Base-by-base conservation (phyloP, 1,140 invertebrate genomes). In the Phortica variegata region DNA sequence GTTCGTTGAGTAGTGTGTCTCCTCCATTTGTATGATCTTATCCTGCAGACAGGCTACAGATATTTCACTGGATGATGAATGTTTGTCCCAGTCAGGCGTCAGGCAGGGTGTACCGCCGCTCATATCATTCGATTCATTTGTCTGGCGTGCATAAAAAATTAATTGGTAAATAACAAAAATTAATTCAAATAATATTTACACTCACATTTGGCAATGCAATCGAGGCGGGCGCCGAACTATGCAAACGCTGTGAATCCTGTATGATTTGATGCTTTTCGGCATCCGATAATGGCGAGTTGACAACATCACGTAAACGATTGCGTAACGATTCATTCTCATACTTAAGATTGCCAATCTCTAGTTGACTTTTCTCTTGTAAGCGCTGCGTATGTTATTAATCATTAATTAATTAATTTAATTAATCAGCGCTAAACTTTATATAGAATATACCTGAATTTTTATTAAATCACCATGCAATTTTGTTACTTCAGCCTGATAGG, bases 41-140 rank as follows among this genome's bases (percentile, higher is more conserved):
- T 95, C 93, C 75, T 95, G 93, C 31, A 96, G 80, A 77, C 92
- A 94, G 2, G 91, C 90, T 43, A 95, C 90, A 8, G 92, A 94
- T 12, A 94, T 86, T 76, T 95, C 91, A 69, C 90, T 91, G 17
- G 89, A 81, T 18, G 88, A 91, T 18, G 89, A 93, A 66, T 90
- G 87, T 70, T 91, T 91, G 62, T 93, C 91, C 91, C 91, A 94
- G 54, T 92, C 90, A 2, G 87, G 87, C 26, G 84, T 81, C 43
- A 79, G 78, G 29, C 82, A 83, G 13, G 85, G 80, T 20, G 84
- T 82, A 56, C 81, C 83, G 52, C 85, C 82, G 15, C 23, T 26
- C 23, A 26, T 26, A 63, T 69, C 65, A 17, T 68, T 47, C 18
- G 39, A 15, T 31, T 68, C 65, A 45, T 58, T 68, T 32, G 54